These are phyloP conservation scores for Paraplagusia blochii DNA, from an alignment of 2,113 vertebrate genomes.

Conservation along the genomic window DNA sequence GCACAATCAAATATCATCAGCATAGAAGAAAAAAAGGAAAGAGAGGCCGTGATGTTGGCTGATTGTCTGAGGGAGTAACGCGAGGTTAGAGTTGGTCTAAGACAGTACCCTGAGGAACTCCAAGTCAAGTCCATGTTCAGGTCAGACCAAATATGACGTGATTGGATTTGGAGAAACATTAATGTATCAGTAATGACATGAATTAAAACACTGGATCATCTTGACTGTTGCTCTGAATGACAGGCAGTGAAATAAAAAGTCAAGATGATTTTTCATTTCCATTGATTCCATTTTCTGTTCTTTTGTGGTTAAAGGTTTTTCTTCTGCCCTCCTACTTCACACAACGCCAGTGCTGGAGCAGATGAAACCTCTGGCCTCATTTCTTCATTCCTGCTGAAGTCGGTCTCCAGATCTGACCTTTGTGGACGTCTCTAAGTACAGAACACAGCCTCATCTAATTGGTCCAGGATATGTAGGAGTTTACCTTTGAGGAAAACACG, in stretches of 20 bases:
- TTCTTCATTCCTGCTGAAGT: slow-evolving; percentile 45
- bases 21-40: too few species aligned
- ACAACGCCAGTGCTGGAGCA: slow-evolving; percentile 48
- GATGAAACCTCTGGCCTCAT: slow-evolving; percentile 47
- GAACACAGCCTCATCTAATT: slow-evolving; percentile 58
- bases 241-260: too few species aligned
- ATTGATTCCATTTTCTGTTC: slow-evolving; percentile 9
- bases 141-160: too few species aligned
- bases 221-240: too few species aligned
- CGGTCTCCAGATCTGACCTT: slow-evolving; percentile 60
- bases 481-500: slow-evolving; percentile 20
- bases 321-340: slow-evolving; percentile 49
- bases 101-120: too few species aligned
- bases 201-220: neutral
- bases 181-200: neutral
- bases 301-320: slow-evolving; percentile 42
- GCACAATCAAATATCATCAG: too few species aligned
- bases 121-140: too few species aligned
- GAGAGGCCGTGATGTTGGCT: too few species aligned
- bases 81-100: too few species aligned
- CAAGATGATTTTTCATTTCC: too few species aligned
- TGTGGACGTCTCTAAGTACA: slow-evolving; percentile 28
- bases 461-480: slow-evolving; percentile 28
- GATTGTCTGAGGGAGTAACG: too few species aligned
- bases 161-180: neutral